A percentile compares a stretch with the other conserved stretches of the same genome.
These are phyloP conservation scores for Arrhopalites spinosus DNA, from an alignment of 2,888 invertebrate species.

Conservation along the genomic window DNA sequence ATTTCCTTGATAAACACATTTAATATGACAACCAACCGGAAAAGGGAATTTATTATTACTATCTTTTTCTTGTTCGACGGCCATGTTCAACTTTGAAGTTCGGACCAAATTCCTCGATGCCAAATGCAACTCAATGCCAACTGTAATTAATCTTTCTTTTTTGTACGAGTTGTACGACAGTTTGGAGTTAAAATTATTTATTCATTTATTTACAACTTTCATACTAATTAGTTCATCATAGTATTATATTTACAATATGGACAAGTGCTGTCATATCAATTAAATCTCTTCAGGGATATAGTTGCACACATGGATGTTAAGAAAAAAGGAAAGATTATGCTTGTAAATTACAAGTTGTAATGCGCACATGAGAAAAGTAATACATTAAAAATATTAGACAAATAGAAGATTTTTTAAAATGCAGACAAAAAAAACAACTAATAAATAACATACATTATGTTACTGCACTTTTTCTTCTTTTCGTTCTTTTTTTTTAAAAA, in stretches of 20 bases:
- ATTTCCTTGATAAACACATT: slow-evolving; percentile 54
- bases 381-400: background rate
- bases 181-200: too few species aligned
- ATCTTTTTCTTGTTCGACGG: slow-evolving; percentile 23
- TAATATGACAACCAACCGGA: slow-evolving; percentile 54
- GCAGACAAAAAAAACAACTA: too few species aligned
- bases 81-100: background rate
- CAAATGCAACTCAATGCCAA: too few species aligned
- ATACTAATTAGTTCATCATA: too few species aligned
- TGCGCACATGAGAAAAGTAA: too few species aligned
- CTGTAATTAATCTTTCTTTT: too few species aligned
- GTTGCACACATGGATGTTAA: background rate
- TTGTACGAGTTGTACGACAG: too few species aligned
- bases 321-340: background rate
- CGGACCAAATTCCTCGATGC: too few species aligned
- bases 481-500: background rate
- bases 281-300: background rate
- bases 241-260: too few species aligned
- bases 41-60: slow-evolving; percentile 34
- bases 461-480: background rate
- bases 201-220: too few species aligned
- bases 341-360: too few species aligned
- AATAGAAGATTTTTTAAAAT: background rate
- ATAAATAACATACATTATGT: background rate
- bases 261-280: background rate